Percentiles rank a stretch among this genome's conserved stretches.
These are phyloP conservation scores for Labia minor DNA, from an alignment of 2,888 invertebrate genomes.

Conservation along the genomic window DNA sequence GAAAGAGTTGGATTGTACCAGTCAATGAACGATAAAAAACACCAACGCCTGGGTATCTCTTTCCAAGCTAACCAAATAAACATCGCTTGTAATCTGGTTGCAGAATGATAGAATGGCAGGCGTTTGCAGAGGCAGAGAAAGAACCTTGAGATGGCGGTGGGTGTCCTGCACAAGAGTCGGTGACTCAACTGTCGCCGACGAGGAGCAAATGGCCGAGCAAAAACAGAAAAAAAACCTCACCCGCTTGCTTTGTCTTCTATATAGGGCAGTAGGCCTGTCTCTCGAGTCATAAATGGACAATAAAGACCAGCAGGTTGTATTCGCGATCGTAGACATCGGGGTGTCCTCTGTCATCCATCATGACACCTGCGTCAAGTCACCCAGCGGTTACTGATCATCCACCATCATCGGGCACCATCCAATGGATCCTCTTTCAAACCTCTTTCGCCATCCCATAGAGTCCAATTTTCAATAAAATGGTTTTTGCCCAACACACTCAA, in stretches of 20 bases:
- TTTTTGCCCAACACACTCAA: too few relatives aligned
- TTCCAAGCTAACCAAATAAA: neutral
- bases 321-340: neutral
- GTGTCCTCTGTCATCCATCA: neutral
- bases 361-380: too few relatives aligned
- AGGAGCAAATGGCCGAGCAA: neutral
- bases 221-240: neutral
- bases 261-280: slow-evolving; percentile 8
- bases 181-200: neutral
- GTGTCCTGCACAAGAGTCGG: neutral
- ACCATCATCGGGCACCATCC: too few relatives aligned
- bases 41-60: neutral
- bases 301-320: neutral
- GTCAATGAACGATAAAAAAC: neutral
- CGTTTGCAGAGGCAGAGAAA: neutral
- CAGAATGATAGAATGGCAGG: neutral
- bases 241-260: slow-evolving; percentile 1
- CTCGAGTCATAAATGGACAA: neutral
- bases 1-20: neutral
- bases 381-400: too few relatives aligned
- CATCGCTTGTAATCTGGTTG: neutral
- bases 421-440: too few relatives aligned
- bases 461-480: too few relatives aligned
- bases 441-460: too few relatives aligned
- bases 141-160: slow-evolving; percentile 7